Conservation (phyloP, 2,113 vertebrate species). For the Neotoma lepida region DNA sequence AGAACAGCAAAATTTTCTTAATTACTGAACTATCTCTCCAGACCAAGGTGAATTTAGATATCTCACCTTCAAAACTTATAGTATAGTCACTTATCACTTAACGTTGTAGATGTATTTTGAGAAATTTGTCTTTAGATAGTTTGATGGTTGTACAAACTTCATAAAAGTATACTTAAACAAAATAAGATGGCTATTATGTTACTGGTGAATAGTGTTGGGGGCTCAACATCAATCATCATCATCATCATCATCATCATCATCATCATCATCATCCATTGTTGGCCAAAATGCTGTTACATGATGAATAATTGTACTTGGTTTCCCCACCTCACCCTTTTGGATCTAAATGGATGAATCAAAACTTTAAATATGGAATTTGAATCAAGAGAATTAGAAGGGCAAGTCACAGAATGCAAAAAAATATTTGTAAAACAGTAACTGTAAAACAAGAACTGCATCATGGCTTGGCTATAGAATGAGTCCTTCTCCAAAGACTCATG, state of each 20-base stretch:
- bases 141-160: not conserved
- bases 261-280: not conserved
- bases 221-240: not conserved
- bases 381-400: not conserved
- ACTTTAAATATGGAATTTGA: not conserved
- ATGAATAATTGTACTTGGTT: not conserved
- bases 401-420: not conserved
- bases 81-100: not conserved
- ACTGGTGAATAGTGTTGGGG: not conserved
- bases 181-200: not conserved
- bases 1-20: not conserved
- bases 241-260: not conserved
- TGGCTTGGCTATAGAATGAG: not conserved
- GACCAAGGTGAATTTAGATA: conserved; percentile 26
- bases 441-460: too few relatives aligned
- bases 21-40: not conserved
- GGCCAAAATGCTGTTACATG: not conserved
- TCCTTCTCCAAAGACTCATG: not conserved
- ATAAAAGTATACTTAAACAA: not conserved
- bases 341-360: conserved; percentile 42
- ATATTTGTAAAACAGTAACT: not conserved
- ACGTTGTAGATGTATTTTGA: not conserved
- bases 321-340: not conserved
- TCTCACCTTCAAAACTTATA: not conserved
- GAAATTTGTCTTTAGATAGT: not conserved